These are phyloP conservation scores for Megatriorchis doriae DNA, from an alignment of 2,113 vertebrate genomes.

Conservation along the genomic window DNA sequence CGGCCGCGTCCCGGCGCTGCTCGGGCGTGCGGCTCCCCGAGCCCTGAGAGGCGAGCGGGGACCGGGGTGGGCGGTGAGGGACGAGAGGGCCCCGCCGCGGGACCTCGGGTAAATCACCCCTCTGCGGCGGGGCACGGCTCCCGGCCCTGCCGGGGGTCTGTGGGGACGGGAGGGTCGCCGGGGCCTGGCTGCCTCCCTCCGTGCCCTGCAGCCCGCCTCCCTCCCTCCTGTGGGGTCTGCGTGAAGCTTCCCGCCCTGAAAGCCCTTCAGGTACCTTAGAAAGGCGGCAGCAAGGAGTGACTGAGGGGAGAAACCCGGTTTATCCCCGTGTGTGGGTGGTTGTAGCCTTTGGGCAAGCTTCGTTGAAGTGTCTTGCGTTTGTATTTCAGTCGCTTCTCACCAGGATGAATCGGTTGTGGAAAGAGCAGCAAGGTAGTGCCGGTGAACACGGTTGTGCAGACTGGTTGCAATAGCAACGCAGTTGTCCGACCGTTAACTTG, in stretches of 20 bases:
- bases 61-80: background rate
- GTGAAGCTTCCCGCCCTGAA: background rate
- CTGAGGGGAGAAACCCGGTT: background rate
- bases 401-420: rapidly evolving
- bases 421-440: background rate
- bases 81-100: background rate
- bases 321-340: rapidly evolving
- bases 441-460: background rate
- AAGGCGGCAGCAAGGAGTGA: background rate
- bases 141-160: background rate
- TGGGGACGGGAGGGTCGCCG: background rate
- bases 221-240: background rate
- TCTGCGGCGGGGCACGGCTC: background rate
- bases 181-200: background rate
- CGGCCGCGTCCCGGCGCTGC: background rate
- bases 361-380: background rate
- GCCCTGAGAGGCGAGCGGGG: background rate
- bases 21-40: background rate
- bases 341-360: background rate
- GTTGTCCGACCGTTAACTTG: background rate
- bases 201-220: background rate
- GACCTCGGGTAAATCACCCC: background rate
- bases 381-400: background rate
- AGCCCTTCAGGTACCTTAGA: background rate
- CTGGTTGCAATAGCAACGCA: rapidly evolving